A percentile compares a stretch with the other conserved stretches of the same genome.
Evolutionary conservation across 2,113 vertebrate genomes (phyloP).

Genomic region (Abramis brama): DNA sequence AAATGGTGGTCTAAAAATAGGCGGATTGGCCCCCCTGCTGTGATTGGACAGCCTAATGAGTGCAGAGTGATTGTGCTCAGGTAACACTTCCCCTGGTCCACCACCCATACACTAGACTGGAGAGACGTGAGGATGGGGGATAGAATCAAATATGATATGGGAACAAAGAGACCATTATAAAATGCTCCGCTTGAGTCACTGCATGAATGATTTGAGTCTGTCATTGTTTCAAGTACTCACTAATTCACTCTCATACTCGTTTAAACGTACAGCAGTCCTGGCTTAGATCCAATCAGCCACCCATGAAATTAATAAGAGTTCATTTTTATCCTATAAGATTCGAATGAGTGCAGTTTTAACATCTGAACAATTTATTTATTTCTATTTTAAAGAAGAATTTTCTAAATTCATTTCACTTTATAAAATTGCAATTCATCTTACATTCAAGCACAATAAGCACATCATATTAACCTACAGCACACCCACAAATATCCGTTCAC

Average conservation of each 20-base stretch:
- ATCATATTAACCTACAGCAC: no score
- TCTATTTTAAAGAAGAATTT: no score
- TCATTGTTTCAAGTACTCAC: background rate
- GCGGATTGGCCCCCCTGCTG: constrained; percentile 21
- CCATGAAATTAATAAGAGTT: background rate
- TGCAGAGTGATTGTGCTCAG: constrained; percentile 21
- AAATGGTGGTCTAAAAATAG: constrained; percentile 24
- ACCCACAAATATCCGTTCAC: no score
- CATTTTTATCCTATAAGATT: background rate
- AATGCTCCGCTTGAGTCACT: background rate
- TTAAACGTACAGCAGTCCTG: background rate
- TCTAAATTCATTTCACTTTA: no score
- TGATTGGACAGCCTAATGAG: constrained; percentile 41
- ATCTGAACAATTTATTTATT: no score
- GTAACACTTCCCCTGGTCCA: constrained; percentile 1
- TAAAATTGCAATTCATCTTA: no score
- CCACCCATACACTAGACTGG: background rate
- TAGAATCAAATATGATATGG: background rate
- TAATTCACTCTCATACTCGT: background rate
- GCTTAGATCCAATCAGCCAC: background rate
- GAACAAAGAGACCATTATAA: constrained; percentile 12
- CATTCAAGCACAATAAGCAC: no score
- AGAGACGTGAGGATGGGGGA: background rate
- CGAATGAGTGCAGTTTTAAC: no score
- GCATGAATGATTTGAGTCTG: constrained; percentile 8